These are phyloP conservation scores for Rhopalosiphum maidis DNA, from an alignment of 1,140 invertebrate species.

Conservation along the genomic window DNA sequence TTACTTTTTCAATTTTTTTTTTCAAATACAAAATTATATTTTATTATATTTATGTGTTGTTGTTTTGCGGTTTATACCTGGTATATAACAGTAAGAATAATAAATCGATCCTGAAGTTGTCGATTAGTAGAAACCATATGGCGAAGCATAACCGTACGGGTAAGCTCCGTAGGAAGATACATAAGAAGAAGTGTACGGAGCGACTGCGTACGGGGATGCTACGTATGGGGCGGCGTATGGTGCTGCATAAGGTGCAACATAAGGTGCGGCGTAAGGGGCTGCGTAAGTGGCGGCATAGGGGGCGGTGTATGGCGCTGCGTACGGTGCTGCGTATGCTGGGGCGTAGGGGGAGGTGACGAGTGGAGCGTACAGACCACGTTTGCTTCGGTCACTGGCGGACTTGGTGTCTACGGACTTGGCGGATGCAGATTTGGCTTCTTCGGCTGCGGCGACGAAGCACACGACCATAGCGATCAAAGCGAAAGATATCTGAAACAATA, in stretches of 20 bases:
- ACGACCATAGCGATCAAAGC: constrained; percentile 18
- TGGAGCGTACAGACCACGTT: constrained; percentile 36
- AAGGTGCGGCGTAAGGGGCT: background rate
- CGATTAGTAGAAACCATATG: constrained; percentile 35
- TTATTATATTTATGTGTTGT: background rate
- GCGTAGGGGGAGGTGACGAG: constrained; percentile 17
- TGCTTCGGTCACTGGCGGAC: constrained; percentile 36
- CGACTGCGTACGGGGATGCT: constrained; percentile 31
- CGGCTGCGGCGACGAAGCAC: constrained; percentile 38
- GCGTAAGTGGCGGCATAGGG: background rate
- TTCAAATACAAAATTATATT: background rate
- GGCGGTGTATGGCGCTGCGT: background rate
- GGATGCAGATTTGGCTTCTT: constrained; percentile 15
- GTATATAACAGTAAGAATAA: background rate
- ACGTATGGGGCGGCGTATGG: constrained; percentile 19
- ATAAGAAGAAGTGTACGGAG: constrained; percentile 17
- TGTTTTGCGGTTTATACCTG: background rate
- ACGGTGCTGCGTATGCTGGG: constrained; percentile 23
- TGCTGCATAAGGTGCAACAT: constrained; percentile 19
- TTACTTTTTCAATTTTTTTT: background rate
- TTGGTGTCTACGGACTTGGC: background rate
- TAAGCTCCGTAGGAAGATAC: constrained; percentile 9
- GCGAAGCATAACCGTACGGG: constrained; percentile 32
- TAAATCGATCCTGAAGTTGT: background rate
- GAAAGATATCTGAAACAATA: background rate